A percentile compares a stretch with the other conserved stretches of the same genome.
Conservation (phyloP, 1,140 invertebrate genomes). For the Potamilus streckersoni region DNA sequence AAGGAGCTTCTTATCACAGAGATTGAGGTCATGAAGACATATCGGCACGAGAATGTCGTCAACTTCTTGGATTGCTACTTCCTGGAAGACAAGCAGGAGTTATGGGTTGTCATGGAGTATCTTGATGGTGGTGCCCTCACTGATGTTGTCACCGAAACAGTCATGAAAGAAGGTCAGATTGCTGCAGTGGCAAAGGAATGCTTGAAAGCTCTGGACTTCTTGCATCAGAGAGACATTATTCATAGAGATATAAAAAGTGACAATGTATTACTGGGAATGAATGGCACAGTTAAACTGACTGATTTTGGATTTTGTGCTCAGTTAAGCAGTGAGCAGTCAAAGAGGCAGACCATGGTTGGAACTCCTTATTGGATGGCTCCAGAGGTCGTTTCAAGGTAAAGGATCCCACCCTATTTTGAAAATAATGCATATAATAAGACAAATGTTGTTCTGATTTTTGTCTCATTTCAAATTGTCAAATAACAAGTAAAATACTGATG, state of each 20-base stretch:
- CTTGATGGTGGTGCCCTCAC: conserved; percentile 72
- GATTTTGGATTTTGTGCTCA: conserved; percentile 70
- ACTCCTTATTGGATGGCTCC: conserved; percentile 69
- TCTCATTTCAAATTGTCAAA: too few relatives aligned
- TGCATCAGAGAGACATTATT: conserved; percentile 98
- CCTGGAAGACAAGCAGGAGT: conserved; percentile 77
- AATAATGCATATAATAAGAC: background rate
- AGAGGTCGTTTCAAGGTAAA: conserved; percentile 62
- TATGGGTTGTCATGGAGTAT: conserved; percentile 74
- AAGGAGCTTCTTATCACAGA: conserved; percentile 73
- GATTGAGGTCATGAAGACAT: conserved; percentile 69
- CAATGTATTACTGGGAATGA: conserved; percentile 68
- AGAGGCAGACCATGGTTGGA: conserved; percentile 68
- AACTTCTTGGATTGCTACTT: conserved; percentile 89
- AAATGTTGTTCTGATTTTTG: too few relatives aligned
- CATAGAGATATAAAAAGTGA: conserved; percentile 76
- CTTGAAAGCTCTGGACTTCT: conserved; percentile 94
- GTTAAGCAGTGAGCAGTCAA: conserved; percentile 57
- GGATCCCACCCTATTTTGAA: background rate
- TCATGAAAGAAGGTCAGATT: conserved; percentile 86
- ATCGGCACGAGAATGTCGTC: conserved; percentile 70
- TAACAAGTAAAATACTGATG: too few relatives aligned
- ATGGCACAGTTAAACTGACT: conserved; percentile 67
- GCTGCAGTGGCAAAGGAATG: conserved; percentile 94
- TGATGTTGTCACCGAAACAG: conserved; percentile 72